A percentile compares a stretch with the other conserved stretches of the same genome.
These are phyloP conservation scores for Creontiades dilutus DNA, from an alignment of 2,888 invertebrate species.

Conservation along the genomic window DNA sequence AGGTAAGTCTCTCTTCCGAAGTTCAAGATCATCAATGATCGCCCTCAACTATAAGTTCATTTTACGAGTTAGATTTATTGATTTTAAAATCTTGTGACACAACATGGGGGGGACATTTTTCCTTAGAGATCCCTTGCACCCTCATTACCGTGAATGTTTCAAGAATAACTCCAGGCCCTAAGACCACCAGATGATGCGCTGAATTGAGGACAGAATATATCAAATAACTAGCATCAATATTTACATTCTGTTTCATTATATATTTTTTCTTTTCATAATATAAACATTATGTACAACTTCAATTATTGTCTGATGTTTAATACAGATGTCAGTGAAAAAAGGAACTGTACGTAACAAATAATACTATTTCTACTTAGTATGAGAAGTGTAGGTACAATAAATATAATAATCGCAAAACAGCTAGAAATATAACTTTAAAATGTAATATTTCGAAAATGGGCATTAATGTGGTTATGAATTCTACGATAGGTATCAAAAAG, in stretches of 20 bases:
- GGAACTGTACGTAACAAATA: constrained; percentile 49
- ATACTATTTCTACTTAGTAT: constrained; percentile 29
- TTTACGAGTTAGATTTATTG: no score
- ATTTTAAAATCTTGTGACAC: no score
- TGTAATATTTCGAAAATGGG: constrained; percentile 11
- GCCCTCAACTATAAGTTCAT: no score
- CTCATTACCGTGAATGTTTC: no score
- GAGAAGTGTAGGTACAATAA: constrained; percentile 6
- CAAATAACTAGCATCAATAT: neutral
- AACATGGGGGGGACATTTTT: no score
- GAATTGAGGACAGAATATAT: neutral
- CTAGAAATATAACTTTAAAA: constrained; percentile 31
- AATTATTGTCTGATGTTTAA: constrained; percentile 73
- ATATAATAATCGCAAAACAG: constrained; percentile 37
- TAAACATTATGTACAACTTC: constrained; percentile 73
- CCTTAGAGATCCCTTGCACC: no score
- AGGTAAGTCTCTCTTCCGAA: no score
- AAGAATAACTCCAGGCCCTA: no score
- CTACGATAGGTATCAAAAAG: constrained; percentile 42
- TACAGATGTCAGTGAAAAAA: constrained; percentile 71
- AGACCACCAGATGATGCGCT: no score
- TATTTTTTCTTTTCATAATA: constrained; percentile 57
- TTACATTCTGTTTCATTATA: constrained; percentile 35
- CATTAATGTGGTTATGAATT: constrained; percentile 49
- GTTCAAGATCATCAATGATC: no score